Evolutionary conservation across 2,113 vertebrate species (phyloP).

Genomic region (Rhabdornis inornatus): DNA sequence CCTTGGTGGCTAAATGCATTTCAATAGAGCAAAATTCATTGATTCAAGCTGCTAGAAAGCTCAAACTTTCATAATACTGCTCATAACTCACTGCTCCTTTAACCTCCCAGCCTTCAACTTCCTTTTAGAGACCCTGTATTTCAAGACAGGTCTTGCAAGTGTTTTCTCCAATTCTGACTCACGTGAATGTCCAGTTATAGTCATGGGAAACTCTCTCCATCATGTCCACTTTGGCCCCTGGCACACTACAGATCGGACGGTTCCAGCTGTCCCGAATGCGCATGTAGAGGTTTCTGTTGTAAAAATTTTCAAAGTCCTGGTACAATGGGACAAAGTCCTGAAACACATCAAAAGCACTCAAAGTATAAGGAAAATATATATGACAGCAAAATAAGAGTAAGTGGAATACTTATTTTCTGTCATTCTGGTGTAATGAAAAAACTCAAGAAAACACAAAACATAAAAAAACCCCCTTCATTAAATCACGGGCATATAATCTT

Average conservation of each 20-base stretch:
- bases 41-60: neutral
- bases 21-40: neutral
- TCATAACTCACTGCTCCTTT: neutral
- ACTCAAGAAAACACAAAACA: neutral
- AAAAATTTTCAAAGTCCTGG: constrained; percentile 98
- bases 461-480: fast-evolving
- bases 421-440: neutral
- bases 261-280: constrained; percentile 97
- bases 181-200: constrained; percentile 97
- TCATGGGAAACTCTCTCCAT: constrained; percentile 86
- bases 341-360: neutral
- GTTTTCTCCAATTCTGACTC: constrained; percentile 58
- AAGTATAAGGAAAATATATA: neutral
- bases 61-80: neutral
- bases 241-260: constrained; percentile 90
- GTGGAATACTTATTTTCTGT: neutral
- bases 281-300: constrained; percentile 96
- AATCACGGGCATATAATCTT: neutral
- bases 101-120: neutral
- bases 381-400: neutral
- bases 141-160: neutral
- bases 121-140: neutral
- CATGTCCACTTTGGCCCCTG: constrained; percentile 90
- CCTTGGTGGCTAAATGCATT: neutral
- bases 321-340: constrained; percentile 96